Evolutionary conservation across 1,140 invertebrate genomes (phyloP).

Genomic region (Marisa cornuarietis): DNA sequence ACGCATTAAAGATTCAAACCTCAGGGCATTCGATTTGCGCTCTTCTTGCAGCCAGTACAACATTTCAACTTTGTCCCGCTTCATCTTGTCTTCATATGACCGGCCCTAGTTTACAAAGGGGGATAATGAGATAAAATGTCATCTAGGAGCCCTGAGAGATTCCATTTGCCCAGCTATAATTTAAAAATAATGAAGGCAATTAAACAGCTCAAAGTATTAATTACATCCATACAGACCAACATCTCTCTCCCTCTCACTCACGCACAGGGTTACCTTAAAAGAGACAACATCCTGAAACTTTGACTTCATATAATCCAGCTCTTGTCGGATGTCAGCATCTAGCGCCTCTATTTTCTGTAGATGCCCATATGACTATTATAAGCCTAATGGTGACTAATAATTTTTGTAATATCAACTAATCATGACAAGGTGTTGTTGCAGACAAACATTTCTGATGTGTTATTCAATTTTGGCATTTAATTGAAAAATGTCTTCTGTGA

Average conservation of each 20-base stretch:
- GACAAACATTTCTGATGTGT: too few species aligned
- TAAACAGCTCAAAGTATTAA: not conserved
- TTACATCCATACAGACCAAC: not conserved
- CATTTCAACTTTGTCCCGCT: constrained; percentile 66
- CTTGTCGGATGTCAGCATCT: constrained; percentile 51
- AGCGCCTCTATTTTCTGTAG: constrained; percentile 60
- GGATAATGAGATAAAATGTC: not conserved
- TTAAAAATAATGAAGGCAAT: not conserved
- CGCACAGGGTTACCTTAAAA: constrained; percentile 51
- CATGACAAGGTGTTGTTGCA: too few species aligned
- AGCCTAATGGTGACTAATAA: constrained; percentile 10
- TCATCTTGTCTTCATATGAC: constrained; percentile 65
- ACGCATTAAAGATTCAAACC: constrained; percentile 51
- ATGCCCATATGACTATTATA: constrained; percentile 17
- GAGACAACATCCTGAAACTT: constrained; percentile 59
- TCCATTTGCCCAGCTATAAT: too few species aligned
- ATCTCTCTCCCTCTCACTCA: not conserved
- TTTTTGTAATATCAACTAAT: too few species aligned
- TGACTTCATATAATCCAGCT: constrained; percentile 50
- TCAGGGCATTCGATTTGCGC: constrained; percentile 59
- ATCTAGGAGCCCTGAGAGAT: too few species aligned
- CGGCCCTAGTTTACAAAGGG: constrained; percentile 51
- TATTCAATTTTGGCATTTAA: not conserved
- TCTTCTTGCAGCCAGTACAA: constrained; percentile 66
- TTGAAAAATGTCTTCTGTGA: constrained; percentile 9